Evolutionary conservation across 1,140 invertebrate species (phyloP), one percentile per base, ranked within the genome.

Genomic region (Cydia pomonella): DNA sequence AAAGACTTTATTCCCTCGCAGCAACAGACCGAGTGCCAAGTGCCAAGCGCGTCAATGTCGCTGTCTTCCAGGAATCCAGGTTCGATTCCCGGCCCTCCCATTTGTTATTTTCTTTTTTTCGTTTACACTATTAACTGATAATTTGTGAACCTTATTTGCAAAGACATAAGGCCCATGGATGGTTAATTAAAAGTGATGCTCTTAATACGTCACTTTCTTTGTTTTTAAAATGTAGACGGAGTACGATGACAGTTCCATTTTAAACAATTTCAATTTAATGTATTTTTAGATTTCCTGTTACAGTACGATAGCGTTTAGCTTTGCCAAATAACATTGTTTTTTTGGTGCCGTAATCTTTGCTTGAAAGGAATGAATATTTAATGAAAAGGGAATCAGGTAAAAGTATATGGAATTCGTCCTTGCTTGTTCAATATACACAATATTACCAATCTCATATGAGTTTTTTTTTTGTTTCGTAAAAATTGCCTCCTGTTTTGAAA

Each of bases 31-130:
- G 6, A 12, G 3, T 69, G 29, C 29, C 29, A 33, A 33, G 27
- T 69, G 64, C 64, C 64, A 69, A 38, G 29, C 21, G 16, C 29
- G 64, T 69, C 64, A 69, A 69, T 69, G 64, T 69, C 64, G 29
- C 27, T n/a, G 7, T 69, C 29, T 69, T 69, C 64, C 64, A 33
- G 64, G 64, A 69, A 69, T 69, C 29, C 33, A 6, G 25, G 63
- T 69, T 38, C 64, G 27, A 69, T 69, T 18, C 64, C 27, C 29
- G 64, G 13, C 64, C 1, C 7, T 23, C 53, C 9, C 10, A 0
- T 23, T n/a, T 69, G 10, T 66, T 27, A 33, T 10, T 21, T 33
- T 66, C 63, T 66, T 66, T 66, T 27, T 69, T n/a, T 21, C 7
- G 4, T 38, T 10, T 0, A 10, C 9, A 5, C 50, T 53, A 0